Evolutionary conservation across 2,797 vertebrate species (phyloP), one percentile per base, ranked within the genome.

Genomic region (Octomys mimax): DNA sequence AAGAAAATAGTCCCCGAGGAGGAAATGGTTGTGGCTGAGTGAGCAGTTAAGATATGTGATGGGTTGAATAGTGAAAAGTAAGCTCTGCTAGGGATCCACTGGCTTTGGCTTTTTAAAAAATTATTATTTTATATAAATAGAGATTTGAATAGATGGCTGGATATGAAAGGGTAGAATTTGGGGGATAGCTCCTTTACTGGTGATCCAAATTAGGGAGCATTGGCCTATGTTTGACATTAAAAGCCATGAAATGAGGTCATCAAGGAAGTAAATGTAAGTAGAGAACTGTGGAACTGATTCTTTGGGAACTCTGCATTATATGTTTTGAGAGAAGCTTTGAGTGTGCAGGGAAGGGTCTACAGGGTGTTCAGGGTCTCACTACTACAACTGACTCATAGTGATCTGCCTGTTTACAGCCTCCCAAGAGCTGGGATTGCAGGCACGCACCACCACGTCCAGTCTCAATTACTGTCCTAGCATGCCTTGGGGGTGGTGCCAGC

Each of bases 201-300:
- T 83, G 70, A 70, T 92, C 12, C 54, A 96, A 80, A 83, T 89
- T 84, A 94, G 77, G 42, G 61, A 88, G 28, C 94, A 84, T 28
- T 96, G 64, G 83, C 71, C 89, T 31, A 70, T 28, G 19, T 79
- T 91, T 95, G 68, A 8, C 61, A 79, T 95, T 91, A 82, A 94
- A 94, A 86, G 39, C 68, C 13, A 11, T 31, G 28, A 81, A 52
- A 84, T 83, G 57, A 94, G 21, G 66, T 90, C 39, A 77, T 64
- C 59, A 54, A 68, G 16, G 79, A 16, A 92, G 49, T 64, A 89
- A 91, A 59, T 89, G 24, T 57, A 88, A 92, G 62, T 10, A 91
- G n/a, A 81, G 46, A 87, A 19, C 24, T 91, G 46, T 42, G 75
- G 71, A 26, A 70, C 16, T 2, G 57, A 86, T 33, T 26, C 54